Conservation (phyloP, 2,797 vertebrate species). For the Brotogeris chrysoptera region DNA sequence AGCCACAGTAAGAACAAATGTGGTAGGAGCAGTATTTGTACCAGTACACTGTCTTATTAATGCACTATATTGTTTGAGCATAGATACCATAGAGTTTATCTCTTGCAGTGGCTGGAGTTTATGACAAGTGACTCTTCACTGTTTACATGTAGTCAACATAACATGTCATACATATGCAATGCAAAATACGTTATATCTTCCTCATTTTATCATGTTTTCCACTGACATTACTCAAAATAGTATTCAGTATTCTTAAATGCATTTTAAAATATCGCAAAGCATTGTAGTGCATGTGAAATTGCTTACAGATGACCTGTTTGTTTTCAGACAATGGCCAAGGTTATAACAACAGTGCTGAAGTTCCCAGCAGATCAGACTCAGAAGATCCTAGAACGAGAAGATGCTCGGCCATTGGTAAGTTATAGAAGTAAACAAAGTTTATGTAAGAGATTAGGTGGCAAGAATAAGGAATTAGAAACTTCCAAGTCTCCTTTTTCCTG, state of each 20-base stretch:
- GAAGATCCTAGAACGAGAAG: slow-evolving; percentile 95
- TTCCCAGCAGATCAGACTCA: slow-evolving; percentile 93
- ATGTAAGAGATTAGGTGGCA: not conserved
- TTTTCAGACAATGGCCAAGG: slow-evolving; percentile 96
- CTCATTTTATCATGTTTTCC: slow-evolving; percentile 41
- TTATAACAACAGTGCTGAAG: slow-evolving; percentile 95
- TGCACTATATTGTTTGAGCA: not conserved
- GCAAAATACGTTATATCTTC: slow-evolving; percentile 10
- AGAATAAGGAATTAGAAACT: not conserved
- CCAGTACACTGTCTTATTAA: not conserved
- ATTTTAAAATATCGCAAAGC: not conserved
- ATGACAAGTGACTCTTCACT: not conserved
- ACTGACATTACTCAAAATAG: slow-evolving; percentile 21
- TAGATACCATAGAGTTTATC: not conserved
- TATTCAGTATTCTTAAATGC: not conserved
- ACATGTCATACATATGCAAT: not conserved
- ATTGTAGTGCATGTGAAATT: not conserved
- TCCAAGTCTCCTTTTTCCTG: not conserved
- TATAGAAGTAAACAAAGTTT: not conserved
- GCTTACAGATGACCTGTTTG: not conserved
- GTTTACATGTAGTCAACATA: not conserved
- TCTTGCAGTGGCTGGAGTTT: not conserved
- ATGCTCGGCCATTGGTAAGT: slow-evolving; percentile 86
- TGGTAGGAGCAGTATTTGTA: not conserved
- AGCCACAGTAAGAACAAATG: not conserved